Base-by-base conservation (phyloP, 2,113 vertebrate species). In the Leucosticte australis region DNA sequence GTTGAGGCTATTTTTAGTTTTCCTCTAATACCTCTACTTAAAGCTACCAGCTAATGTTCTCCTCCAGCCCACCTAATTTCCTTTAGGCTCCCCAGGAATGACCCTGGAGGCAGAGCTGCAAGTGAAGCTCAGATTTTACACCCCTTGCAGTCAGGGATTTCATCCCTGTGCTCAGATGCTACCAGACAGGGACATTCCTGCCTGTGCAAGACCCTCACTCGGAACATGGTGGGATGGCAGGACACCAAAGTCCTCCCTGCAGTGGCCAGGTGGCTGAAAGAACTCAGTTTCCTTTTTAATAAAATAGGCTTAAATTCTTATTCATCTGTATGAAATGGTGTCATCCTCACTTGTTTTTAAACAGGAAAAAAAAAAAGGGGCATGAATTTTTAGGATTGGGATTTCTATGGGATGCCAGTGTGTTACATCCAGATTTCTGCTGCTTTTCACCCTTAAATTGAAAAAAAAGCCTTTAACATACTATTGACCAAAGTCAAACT, bases 151-250 rank as follows among this genome's bases (percentile, higher is more conserved):
- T 47, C 27, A 50, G 42, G 13, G 39, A 23, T 47, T 53, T 62
- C 46, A 50, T 37, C 10, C 20, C 4, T 10, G 26, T 62, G 41
- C 37, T 62, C 53, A 75, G 44, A 27, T 27, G 44, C 39, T 53
- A 39, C 67, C 62, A 73, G 42, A 27, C 9, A 26, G 57, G 22
- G 19, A 18, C 1, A 10, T 26, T 46, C 13, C 80, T 67, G 56
- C 71, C 76, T 31, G 24, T 13, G 28, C 0, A 7, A 33, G n/a
- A 63, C 33, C 17, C 55, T 56, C 4, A 3, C 37, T 11, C 0
- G 1, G 50, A 57, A n/a, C 1, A 0, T 10, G 49, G 49, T 18
- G 62, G 33, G 56, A 28, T 28, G 75, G 15, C 55, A 42, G 44
- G n/a, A 63, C 49, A 79, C 39, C 60, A 62, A 17, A 19, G 6